Evolutionary conservation across 1,140 invertebrate species (phyloP).

Genomic region (Schlechtendalia chinensis): DNA sequence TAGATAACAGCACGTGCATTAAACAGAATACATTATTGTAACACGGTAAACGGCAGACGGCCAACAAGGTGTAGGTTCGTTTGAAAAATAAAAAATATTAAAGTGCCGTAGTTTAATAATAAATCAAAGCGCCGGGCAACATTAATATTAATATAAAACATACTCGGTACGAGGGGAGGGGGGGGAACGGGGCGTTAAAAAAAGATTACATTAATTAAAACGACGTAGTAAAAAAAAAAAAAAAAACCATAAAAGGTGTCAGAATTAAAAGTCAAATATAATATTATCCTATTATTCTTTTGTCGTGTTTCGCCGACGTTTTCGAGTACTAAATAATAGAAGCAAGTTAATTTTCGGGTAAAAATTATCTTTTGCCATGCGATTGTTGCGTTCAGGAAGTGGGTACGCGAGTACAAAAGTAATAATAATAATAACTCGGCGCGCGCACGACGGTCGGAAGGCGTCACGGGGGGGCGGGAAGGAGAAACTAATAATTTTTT

Average conservation of each 20-base stretch:
- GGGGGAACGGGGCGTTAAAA: too few species aligned
- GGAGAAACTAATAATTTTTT: constrained; percentile 28
- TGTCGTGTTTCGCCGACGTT: not conserved
- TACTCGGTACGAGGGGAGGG: not conserved
- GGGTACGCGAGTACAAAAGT: not conserved
- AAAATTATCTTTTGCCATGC: constrained; percentile 37
- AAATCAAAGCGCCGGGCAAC: not conserved
- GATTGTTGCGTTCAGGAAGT: constrained; percentile 26
- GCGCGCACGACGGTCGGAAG: not conserved
- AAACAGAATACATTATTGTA: too few species aligned
- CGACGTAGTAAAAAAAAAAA: not conserved
- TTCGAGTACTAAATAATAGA: not conserved
- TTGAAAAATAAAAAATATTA: not conserved
- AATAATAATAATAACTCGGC: constrained; percentile 1
- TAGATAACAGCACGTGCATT: too few species aligned
- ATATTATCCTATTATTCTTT: constrained; percentile 23
- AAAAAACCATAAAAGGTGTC: constrained; percentile 5
- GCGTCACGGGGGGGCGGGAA: not conserved
- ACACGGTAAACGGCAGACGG: too few species aligned
- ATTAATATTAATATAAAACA: constrained; percentile 4
- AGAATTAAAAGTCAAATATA: not conserved
- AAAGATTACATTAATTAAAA: not conserved
- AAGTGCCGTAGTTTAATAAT: constrained; percentile 2
- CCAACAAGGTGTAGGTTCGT: not conserved
- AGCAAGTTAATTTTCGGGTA: not conserved